A percentile compares a stretch with the other conserved stretches of the same genome.
phyloP scores from a whole-genome alignment of 2,888 invertebrate species.

The Phyllotreta cruciferae region DNA sequence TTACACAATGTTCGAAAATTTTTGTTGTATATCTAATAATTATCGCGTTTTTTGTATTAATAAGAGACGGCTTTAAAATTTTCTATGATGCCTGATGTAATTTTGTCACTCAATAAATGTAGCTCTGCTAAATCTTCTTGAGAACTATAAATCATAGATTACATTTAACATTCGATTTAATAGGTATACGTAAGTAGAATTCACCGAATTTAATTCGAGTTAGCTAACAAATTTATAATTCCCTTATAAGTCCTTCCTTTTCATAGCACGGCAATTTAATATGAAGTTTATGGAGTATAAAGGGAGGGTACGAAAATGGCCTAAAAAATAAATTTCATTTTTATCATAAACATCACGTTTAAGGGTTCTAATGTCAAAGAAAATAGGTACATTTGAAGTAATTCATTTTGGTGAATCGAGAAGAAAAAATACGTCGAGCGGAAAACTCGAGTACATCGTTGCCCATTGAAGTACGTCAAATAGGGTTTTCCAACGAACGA shows the following conservation, averaged over 20 bases:
- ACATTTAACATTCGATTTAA: neutral
- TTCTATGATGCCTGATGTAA: too few species aligned
- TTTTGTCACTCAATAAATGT: too few species aligned
- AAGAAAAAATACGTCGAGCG: constrained; percentile 15
- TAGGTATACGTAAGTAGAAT: too few species aligned
- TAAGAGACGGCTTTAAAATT: too few species aligned
- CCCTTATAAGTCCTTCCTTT: constrained; percentile 8
- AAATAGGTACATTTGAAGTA: constrained; percentile 21
- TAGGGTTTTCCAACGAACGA: neutral
- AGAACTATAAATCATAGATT: too few species aligned
- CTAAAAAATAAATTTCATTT: constrained; percentile 20
- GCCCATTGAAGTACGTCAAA: constrained; percentile 4
- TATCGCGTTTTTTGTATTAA: too few species aligned
- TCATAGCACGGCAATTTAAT: constrained; percentile 18
- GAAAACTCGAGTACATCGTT: constrained; percentile 9
- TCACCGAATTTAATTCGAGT: constrained; percentile 10
- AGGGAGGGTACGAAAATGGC: constrained; percentile 4
- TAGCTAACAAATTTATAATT: constrained; percentile 7
- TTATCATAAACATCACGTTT: constrained; percentile 18
- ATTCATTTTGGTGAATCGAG: constrained; percentile 16
- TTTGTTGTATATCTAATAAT: too few species aligned
- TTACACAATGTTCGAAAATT: too few species aligned
- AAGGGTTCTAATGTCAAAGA: constrained; percentile 20
- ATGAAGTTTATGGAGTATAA: constrained; percentile 16
- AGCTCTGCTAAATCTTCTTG: too few species aligned